A percentile compares a stretch with the other conserved stretches of the same genome.
Evolutionary conservation across 2,888 invertebrate species (phyloP).

Genomic region (Catocala fraxini): DNA sequence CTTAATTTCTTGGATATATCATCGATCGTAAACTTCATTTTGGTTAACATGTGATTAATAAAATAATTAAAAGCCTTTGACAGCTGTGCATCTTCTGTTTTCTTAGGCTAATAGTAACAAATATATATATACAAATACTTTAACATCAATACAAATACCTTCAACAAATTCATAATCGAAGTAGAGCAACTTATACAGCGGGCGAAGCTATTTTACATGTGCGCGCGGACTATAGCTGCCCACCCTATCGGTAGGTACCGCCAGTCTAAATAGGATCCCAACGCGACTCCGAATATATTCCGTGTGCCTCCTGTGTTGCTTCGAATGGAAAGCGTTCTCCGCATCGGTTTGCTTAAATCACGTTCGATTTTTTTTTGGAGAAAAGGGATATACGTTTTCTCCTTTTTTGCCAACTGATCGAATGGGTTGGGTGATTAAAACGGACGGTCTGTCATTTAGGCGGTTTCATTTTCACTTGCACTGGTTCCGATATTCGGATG

Average conservation of each 20-base stretch:
- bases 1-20: no score
- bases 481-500: slow-evolving; percentile 19
- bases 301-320: slow-evolving; percentile 74
- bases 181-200: slow-evolving; percentile 71
- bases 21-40: no score
- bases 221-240: slow-evolving; percentile 84
- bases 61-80: no score
- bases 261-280: slow-evolving; percentile 82
- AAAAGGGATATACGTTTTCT: slow-evolving; percentile 7
- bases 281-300: slow-evolving; percentile 83
- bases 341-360: slow-evolving; percentile 65
- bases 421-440: slow-evolving; percentile 41
- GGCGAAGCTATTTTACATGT: slow-evolving; percentile 85
- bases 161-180: slow-evolving; percentile 25
- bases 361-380: slow-evolving; percentile 57
- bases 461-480: slow-evolving; percentile 26
- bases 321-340: slow-evolving; percentile 67
- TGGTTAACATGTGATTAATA: no score
- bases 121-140: background rate
- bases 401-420: slow-evolving; percentile 22
- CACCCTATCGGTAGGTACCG: slow-evolving; percentile 83
- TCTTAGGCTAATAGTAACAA: background rate
- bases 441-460: slow-evolving; percentile 38
- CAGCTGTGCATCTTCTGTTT: no score
- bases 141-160: no score